phyloP scores from a whole-genome alignment of 2,888 invertebrate genomes.

The Leptinotarsa haldemani region DNA sequence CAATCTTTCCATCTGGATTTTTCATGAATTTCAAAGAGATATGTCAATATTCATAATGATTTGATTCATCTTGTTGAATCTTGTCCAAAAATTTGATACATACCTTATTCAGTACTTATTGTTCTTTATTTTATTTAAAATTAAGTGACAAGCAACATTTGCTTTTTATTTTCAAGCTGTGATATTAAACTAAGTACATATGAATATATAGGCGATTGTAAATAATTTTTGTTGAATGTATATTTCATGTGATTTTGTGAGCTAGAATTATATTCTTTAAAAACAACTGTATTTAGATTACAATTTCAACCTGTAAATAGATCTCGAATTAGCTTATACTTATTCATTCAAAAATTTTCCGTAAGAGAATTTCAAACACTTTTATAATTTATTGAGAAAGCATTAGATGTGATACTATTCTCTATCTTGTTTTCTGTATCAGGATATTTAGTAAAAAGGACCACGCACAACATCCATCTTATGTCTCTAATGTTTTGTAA shows the following conservation, averaged over 20 bases:
- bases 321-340: constrained; percentile 1
- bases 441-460: no score
- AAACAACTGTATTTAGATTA: background rate
- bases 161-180: constrained; percentile 37
- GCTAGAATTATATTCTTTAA: constrained; percentile 34
- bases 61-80: no score
- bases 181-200: constrained; percentile 39
- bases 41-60: no score
- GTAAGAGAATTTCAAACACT: background rate
- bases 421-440: background rate
- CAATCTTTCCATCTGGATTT: no score
- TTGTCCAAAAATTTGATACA: background rate
- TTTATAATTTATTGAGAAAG: background rate
- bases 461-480: no score
- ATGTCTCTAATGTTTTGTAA: no score
- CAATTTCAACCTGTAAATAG: background rate
- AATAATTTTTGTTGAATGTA: constrained; percentile 21
- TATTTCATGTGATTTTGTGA: constrained; percentile 24
- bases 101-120: background rate
- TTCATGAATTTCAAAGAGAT: no score
- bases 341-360: background rate
- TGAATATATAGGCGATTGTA: constrained; percentile 17
- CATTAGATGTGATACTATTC: background rate
- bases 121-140: background rate
- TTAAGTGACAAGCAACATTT: constrained; percentile 8